Base-by-base conservation (phyloP, 2,797 vertebrate species). In the Lacerta agilis region DNA sequence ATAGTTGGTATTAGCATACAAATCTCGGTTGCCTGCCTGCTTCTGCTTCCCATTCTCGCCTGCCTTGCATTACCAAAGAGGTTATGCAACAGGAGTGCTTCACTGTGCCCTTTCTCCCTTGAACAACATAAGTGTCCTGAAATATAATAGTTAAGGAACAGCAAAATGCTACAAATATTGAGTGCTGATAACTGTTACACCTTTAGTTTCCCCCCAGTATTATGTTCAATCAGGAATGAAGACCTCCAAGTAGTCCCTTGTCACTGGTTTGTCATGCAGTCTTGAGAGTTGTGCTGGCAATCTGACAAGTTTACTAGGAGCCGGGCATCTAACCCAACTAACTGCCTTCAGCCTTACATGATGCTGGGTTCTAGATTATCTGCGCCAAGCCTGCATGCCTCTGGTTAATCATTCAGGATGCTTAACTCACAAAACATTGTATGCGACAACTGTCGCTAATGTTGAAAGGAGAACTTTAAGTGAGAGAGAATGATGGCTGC, bases 1-100 rank as follows among this genome's bases (percentile, higher is more conserved):
- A 82, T 81, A 88, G 87, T 15, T 92, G 93, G 86, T 91, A 91
- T 86, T 36, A 85, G 67, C 58, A 79, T n/a, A 0, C 0, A 73
- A 77, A 55, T 76, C 82, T 88, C 87, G 88, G 79, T 84, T 90
- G 78, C 84, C 87, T 87, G 1, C 79, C 85, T 84, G 61, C 29
- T 45, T 82, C 83, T 7, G 8, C 13, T 67, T 69, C 5, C 1
- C 7, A 18, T 8, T 72, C 69, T 33, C 69, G 17, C 36, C 10
- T 10, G 69, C 69, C 69, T 17, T 33, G n/a, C n/a, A 17, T 33
- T 33, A 15, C 4, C 29, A 13, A 72, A 72, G 69, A 33, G 69
- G 69, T 15, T 33, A 3, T 33, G 29, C 0, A 61, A 80, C 38
- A 84, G 91, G 25, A 79, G 1, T 49, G 2, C 13, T 88, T 9